Base-by-base conservation (phyloP, 2,888 invertebrate genomes). In the Dryococelus australis region DNA sequence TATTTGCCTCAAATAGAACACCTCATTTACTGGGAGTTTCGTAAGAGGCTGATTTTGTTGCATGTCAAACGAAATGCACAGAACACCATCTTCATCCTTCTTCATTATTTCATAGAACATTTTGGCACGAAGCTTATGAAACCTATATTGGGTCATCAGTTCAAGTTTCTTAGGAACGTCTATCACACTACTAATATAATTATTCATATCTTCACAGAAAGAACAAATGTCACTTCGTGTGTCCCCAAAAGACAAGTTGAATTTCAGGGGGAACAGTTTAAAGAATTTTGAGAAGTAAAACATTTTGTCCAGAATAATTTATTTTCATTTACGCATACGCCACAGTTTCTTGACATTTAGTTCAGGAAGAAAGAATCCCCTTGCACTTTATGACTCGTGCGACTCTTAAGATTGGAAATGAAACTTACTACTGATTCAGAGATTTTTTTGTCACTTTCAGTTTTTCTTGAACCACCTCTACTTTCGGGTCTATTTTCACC, bases 91-190 rank as follows among this genome's bases (percentile, higher is more conserved):
- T n/a, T n/a, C n/a, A n/a, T n/a, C n/a, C n/a, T n/a, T n/a, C n/a
- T n/a, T n/a, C n/a, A n/a, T n/a, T n/a, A n/a, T n/a, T n/a, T n/a
- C n/a, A n/a, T n/a, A n/a, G n/a, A n/a, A n/a, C n/a, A n/a, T n/a
- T n/a, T n/a, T n/a, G n/a, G n/a, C n/a, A n/a, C n/a, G n/a, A n/a
- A n/a, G n/a, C n/a, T n/a, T n/a, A n/a, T n/a, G n/a, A n/a, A n/a
- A 79, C 27, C 79, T 79, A 79, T 79, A 79, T 79, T 79, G 24
- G 8, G 20, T 79, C 79, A 79, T 79, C 9, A 79, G n/a, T 79
- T 79, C 79, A 12, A 79, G 79, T 24, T 79, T 79, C 27, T 79
- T 79, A 79, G n/a, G 79, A 79, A 79, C n/a, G 27, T 79, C 79
- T n/a, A 24, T 79, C 9, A 2, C 79, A 79, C 79, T 79, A 26